Evolutionary conservation across 2,888 invertebrate genomes (phyloP).

Genomic region (Sisyra nigra): DNA sequence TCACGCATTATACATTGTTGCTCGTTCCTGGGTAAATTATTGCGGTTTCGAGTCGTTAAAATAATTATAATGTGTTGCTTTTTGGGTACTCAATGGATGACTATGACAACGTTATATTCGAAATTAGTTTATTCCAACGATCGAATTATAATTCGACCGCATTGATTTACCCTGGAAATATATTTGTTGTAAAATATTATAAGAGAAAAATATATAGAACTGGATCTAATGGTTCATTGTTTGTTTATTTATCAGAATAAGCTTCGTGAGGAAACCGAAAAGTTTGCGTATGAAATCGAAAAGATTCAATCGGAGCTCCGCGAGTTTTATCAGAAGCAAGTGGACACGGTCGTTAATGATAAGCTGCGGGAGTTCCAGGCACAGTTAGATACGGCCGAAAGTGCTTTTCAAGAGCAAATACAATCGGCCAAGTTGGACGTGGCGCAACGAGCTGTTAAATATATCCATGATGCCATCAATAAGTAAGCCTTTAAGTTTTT

Average conservation of each 20-base stretch:
- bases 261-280: constrained; percentile 25
- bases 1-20: neutral
- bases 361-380: constrained; percentile 63
- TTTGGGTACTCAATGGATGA: neutral
- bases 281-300: constrained; percentile 36
- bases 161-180: no score
- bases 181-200: no score
- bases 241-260: constrained; percentile 22
- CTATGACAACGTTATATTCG: neutral
- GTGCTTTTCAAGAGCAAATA: constrained; percentile 43
- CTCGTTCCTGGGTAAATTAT: neutral
- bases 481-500: constrained; percentile 28
- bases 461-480: constrained; percentile 52
- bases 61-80: neutral
- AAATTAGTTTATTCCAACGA: no score
- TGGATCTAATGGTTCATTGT: neutral
- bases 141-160: no score
- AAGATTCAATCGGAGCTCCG: constrained; percentile 50
- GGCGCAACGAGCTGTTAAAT: constrained; percentile 52
- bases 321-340: constrained; percentile 62
- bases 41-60: neutral
- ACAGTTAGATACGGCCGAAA: constrained; percentile 55
- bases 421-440: constrained; percentile 46
- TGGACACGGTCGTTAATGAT: constrained; percentile 57
- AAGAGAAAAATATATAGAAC: no score